Evolutionary conservation across 2,797 vertebrate genomes (phyloP).

Genomic region (Acanthis flammea): DNA sequence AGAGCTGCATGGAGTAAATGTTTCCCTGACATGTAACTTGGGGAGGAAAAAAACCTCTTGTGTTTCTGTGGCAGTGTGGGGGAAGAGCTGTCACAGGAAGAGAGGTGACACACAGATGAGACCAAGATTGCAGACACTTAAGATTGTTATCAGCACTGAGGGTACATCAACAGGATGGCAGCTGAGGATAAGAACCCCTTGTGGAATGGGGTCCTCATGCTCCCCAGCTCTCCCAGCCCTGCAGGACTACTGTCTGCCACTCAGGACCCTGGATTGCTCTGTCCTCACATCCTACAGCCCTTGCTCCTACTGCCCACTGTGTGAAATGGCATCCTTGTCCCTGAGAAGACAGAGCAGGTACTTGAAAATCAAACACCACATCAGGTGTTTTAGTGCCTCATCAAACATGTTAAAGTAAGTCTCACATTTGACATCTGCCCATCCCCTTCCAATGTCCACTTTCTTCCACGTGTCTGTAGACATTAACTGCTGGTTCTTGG

Average conservation of each 20-base stretch:
- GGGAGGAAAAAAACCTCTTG: slow-evolving; percentile 46
- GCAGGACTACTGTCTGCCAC: not conserved
- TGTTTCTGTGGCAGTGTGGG: not conserved
- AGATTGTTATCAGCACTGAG: slow-evolving; percentile 18
- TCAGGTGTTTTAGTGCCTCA: not conserved
- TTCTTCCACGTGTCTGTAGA: rapidly evolving
- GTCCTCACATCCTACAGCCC: not conserved
- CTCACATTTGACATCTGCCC: rapidly evolving
- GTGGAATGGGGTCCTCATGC: not conserved
- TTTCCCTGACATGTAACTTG: not conserved
- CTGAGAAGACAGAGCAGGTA: not conserved
- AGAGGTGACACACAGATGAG: slow-evolving; percentile 61
- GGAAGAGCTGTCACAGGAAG: slow-evolving; percentile 34
- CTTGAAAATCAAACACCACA: not conserved
- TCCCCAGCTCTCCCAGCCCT: not conserved
- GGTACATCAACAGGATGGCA: slow-evolving; percentile 50
- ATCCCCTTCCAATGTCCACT: not conserved
- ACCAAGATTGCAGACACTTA: slow-evolving; percentile 20
- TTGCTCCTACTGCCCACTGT: not conserved
- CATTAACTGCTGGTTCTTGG: not conserved
- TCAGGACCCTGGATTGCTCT: not conserved
- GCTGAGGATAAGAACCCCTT: not conserved
- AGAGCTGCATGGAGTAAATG: not conserved
- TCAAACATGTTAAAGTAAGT: not conserved
- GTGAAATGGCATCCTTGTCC: not conserved